These are phyloP conservation scores for Glossosoma conforme DNA, from an alignment of 1,140 invertebrate genomes.

Conservation along the genomic window DNA sequence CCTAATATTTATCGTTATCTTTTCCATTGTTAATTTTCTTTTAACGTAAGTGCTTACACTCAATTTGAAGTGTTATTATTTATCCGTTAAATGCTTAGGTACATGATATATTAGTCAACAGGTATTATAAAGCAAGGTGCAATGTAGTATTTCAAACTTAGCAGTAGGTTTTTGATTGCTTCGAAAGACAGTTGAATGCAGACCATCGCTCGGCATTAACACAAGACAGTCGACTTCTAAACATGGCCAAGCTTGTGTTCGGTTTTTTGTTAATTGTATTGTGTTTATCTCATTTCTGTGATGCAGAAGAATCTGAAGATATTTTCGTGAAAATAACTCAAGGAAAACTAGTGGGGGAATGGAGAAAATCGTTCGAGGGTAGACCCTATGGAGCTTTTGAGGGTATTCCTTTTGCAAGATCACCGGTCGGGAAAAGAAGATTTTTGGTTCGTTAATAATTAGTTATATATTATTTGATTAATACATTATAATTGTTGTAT, in stretches of 20 bases:
- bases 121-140: too few relatives aligned
- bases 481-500: too few relatives aligned
- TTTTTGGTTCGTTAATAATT: conserved; percentile 19
- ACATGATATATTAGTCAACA: too few relatives aligned
- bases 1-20: background rate
- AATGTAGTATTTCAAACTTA: background rate
- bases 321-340: conserved; percentile 16
- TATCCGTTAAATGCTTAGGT: too few relatives aligned
- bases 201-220: background rate
- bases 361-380: conserved; percentile 18
- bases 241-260: background rate
- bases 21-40: background rate
- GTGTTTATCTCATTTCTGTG: background rate
- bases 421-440: conserved; percentile 25
- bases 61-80: too few relatives aligned
- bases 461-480: background rate
- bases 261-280: background rate
- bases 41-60: background rate
- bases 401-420: conserved; percentile 27
- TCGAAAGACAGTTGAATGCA: background rate
- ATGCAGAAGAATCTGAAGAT: conserved; percentile 1
- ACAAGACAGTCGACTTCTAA: background rate
- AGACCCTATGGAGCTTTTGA: conserved; percentile 24
- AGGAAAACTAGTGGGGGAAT: conserved; percentile 23
- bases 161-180: background rate